Conservation (phyloP, 2,797 vertebrate genomes). For the Potorous gilbertii region DNA sequence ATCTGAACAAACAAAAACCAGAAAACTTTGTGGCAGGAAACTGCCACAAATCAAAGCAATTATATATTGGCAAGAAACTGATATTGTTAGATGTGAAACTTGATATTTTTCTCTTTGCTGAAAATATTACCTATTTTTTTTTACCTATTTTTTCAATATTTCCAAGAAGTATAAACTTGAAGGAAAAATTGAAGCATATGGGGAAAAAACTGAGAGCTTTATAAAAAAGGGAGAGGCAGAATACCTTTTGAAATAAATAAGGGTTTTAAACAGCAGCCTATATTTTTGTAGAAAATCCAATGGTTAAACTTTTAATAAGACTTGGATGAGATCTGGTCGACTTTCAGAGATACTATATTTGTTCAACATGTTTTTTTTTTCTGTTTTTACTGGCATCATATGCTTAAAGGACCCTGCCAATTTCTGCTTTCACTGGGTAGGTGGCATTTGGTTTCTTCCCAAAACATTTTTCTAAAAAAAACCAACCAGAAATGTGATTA, state of each 20-base stretch:
- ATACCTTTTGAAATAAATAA: not conserved
- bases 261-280: conserved; percentile 45
- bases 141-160: conserved; percentile 30
- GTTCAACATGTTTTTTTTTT: conserved; percentile 49
- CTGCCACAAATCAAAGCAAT: conserved; percentile 29
- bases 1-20: not conserved
- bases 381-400: conserved; percentile 30
- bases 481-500: conserved; percentile 14
- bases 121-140: conserved; percentile 48
- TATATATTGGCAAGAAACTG: conserved; percentile 50
- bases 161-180: conserved; percentile 17
- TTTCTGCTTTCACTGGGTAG: conserved; percentile 49
- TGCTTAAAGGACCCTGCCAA: conserved; percentile 12
- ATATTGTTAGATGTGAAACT: conserved; percentile 48
- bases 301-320: conserved; percentile 46
- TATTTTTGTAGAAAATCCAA: conserved; percentile 34
- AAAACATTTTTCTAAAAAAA: conserved; percentile 10
- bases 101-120: not conserved
- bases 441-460: not conserved
- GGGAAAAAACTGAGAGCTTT: conserved; percentile 10
- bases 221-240: conserved; percentile 38
- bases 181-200: not conserved
- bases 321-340: accelerated
- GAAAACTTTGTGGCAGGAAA: not conserved
- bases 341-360: conserved; percentile 56